phyloP scores from a whole-genome alignment of 2,797 vertebrate species.

The Heterohyrax brucei region DNA sequence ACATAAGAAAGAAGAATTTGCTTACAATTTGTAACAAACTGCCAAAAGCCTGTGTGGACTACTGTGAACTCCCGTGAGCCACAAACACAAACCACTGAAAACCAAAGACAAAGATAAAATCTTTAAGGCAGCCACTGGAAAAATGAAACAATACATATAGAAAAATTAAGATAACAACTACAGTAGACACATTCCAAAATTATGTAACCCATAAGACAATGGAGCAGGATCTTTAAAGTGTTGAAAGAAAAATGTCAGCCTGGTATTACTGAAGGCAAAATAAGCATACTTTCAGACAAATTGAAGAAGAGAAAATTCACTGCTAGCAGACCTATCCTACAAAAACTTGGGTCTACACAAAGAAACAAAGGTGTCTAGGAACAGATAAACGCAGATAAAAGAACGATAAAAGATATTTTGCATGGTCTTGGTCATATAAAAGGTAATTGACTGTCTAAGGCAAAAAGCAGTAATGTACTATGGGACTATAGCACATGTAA shows the following conservation, averaged over 20 bases:
- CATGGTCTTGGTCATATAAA: slow-evolving; percentile 14
- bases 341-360: slow-evolving; percentile 13
- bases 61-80: not conserved
- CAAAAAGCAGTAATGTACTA: too few relatives aligned
- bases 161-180: slow-evolving; percentile 35
- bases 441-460: not conserved
- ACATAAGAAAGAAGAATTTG: not conserved
- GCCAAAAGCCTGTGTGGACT: not conserved
- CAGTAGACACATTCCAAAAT: not conserved
- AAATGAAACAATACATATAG: slow-evolving; percentile 12
- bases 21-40: not conserved
- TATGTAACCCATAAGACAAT: not conserved
- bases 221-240: slow-evolving; percentile 39
- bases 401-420: not conserved
- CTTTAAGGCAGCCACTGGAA: not conserved
- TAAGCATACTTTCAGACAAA: slow-evolving; percentile 57
- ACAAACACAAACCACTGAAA: too few relatives aligned
- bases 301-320: slow-evolving; percentile 26
- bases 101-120: not conserved
- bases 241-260: not conserved
- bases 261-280: slow-evolving; percentile 33
- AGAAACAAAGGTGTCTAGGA: not conserved
- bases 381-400: slow-evolving; percentile 6
- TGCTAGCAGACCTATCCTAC: not conserved
- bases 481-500: too few relatives aligned